Evolutionary conservation across 1,140 invertebrate species (phyloP).

Genomic region (Cylas formicarius): DNA sequence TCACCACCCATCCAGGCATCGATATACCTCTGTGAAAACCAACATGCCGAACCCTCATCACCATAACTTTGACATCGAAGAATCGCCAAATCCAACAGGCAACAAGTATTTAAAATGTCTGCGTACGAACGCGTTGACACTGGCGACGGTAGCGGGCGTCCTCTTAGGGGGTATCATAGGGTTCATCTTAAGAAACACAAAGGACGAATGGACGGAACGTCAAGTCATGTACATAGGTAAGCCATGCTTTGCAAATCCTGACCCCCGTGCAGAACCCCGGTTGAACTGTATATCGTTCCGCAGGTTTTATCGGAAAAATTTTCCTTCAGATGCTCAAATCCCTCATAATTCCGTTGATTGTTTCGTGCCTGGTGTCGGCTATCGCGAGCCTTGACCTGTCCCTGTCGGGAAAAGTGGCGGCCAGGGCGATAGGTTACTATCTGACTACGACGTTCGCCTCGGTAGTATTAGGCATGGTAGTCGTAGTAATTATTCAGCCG

Average conservation of each 20-base stretch:
- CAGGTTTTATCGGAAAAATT: constrained; percentile 59
- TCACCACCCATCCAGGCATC: no score
- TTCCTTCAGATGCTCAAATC: constrained; percentile 69
- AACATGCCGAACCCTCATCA: no score
- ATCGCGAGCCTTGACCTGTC: constrained; percentile 61
- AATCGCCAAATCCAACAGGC: constrained; percentile 12
- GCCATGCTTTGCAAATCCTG: no score
- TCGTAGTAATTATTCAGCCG: constrained; percentile 64
- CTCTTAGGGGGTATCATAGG: constrained; percentile 56
- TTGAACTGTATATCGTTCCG: no score
- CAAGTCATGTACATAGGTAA: constrained; percentile 65
- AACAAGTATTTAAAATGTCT: constrained; percentile 26
- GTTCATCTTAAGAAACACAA: constrained; percentile 47
- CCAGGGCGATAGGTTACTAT: constrained; percentile 66
- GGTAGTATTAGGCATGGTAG: constrained; percentile 65
- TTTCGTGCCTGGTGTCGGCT: constrained; percentile 65
- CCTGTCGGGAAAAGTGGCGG: constrained; percentile 58
- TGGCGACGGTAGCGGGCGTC: constrained; percentile 61
- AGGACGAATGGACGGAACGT: constrained; percentile 45
- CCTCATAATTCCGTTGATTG: constrained; percentile 67
- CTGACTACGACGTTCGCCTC: constrained; percentile 67
- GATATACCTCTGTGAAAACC: no score
- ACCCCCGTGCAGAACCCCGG: no score
- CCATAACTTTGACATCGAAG: constrained; percentile 24
- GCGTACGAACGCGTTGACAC: constrained; percentile 53